Conservation (phyloP, 2,797 vertebrate species). For the Ataeniobius toweri region DNA sequence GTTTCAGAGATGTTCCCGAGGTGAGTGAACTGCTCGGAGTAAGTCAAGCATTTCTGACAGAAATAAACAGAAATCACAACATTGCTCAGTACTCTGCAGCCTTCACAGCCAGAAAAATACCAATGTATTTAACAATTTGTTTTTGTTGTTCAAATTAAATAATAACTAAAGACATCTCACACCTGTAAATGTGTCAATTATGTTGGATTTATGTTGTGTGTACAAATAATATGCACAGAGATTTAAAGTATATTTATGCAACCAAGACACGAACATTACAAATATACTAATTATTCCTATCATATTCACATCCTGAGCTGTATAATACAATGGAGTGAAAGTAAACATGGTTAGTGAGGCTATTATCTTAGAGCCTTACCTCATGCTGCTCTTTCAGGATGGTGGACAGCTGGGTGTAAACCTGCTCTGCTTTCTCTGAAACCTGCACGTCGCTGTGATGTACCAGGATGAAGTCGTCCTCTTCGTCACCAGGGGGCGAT, state of each 20-base stretch:
- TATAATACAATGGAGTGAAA: too few species aligned
- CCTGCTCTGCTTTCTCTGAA: constrained; percentile 89
- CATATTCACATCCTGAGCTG: too few species aligned
- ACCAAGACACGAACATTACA: too few species aligned
- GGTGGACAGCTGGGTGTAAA: constrained; percentile 88
- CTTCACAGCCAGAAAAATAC: not conserved
- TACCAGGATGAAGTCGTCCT: constrained; percentile 93
- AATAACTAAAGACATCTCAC: too few species aligned
- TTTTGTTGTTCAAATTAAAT: too few species aligned
- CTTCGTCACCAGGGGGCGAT: constrained; percentile 90
- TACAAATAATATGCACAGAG: too few species aligned
- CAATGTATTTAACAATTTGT: too few species aligned
- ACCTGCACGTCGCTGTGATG: constrained; percentile 90
- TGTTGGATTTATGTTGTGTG: too few species aligned
- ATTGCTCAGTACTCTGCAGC: not conserved
- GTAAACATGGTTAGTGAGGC: not conserved
- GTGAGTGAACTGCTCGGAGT: constrained; percentile 95
- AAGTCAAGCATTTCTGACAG: constrained; percentile 89
- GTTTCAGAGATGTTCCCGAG: constrained; percentile 92
- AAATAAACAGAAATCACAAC: not conserved
- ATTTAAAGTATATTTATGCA: too few species aligned
- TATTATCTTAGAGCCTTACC: constrained; percentile 66
- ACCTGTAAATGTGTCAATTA: too few species aligned
- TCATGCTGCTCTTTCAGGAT: constrained; percentile 91
- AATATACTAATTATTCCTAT: too few species aligned